These are phyloP conservation scores for Psittacula derbiana DNA, from an alignment of 2,797 vertebrate genomes.

Conservation along the genomic window DNA sequence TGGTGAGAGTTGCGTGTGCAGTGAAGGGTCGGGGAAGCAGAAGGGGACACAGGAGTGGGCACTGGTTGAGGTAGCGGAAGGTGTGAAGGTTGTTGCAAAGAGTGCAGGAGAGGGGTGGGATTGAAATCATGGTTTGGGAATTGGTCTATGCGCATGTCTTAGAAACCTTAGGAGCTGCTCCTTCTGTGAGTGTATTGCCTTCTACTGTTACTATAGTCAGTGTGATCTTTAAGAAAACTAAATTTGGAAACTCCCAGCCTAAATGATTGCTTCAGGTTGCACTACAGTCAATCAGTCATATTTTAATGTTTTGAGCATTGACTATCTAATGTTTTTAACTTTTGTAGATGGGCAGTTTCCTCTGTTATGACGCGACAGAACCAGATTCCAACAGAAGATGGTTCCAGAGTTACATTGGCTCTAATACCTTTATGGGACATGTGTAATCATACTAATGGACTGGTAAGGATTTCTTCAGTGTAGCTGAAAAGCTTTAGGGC, in stretches of 20 bases:
- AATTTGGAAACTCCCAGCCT: background rate
- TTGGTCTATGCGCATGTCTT: background rate
- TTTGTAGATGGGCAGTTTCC: slow-evolving; percentile 92
- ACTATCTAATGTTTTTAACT: background rate
- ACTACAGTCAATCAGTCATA: fast-evolving
- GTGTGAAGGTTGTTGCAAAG: background rate
- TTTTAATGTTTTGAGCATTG: background rate
- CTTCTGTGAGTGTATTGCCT: background rate
- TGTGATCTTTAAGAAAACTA: background rate
- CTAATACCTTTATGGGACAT: slow-evolving; percentile 98
- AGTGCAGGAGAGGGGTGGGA: background rate
- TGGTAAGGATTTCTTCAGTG: slow-evolving; percentile 79
- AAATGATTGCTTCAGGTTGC: background rate
- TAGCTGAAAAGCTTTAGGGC: background rate
- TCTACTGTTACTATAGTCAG: background rate
- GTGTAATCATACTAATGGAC: slow-evolving; percentile 97
- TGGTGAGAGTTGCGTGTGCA: fast-evolving
- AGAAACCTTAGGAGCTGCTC: background rate
- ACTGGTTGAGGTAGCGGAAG: background rate
- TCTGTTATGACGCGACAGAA: slow-evolving; percentile 99
- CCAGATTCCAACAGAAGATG: slow-evolving; percentile 97
- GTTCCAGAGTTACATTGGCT: slow-evolving; percentile 92
- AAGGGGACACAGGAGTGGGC: background rate
- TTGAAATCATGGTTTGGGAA: background rate
- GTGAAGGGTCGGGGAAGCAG: background rate